phyloP scores from a whole-genome alignment of 1,140 invertebrate species.

The Melitaea cinxia region DNA sequence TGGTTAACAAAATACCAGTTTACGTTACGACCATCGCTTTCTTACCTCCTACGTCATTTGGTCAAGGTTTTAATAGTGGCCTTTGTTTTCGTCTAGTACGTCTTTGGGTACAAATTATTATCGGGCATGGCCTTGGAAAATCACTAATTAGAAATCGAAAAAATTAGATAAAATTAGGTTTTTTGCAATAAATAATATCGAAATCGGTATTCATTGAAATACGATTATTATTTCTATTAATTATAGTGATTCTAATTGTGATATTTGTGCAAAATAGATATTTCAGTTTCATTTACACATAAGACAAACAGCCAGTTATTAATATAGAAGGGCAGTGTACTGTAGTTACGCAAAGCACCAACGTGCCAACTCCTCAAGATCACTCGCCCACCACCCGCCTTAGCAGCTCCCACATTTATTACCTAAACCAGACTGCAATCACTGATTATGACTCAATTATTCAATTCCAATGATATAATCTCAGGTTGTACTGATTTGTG shows the following conservation, averaged over 20 bases:
- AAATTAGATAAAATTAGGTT: not conserved
- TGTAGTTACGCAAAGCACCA: slow-evolving; percentile 51
- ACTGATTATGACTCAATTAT: slow-evolving; percentile 3
- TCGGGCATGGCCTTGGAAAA: not conserved
- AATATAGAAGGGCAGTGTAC: slow-evolving; percentile 41
- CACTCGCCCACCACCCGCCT: slow-evolving; percentile 69
- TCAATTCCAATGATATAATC: slow-evolving; percentile 2
- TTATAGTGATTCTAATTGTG: not conserved
- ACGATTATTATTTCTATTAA: not conserved
- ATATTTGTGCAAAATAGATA: not conserved
- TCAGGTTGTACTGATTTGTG: not conserved
- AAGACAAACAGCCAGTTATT: slow-evolving; percentile 2
- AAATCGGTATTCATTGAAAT: not conserved
- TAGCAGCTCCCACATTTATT: slow-evolving; percentile 54
- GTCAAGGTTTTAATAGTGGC: not conserved
- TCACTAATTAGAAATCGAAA: not conserved
- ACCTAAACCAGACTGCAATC: slow-evolving; percentile 4
- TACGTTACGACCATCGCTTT: slow-evolving; percentile 2
- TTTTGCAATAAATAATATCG: not conserved
- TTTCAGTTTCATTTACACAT: not conserved
- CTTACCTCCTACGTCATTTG: slow-evolving; percentile 6
- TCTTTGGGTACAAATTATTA: not conserved
- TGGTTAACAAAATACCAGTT: not conserved
- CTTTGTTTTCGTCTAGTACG: slow-evolving; percentile 2
- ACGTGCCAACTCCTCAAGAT: slow-evolving; percentile 68